Conservation (phyloP, 2,113 vertebrate species). For the Eupsittula cactorum region DNA sequence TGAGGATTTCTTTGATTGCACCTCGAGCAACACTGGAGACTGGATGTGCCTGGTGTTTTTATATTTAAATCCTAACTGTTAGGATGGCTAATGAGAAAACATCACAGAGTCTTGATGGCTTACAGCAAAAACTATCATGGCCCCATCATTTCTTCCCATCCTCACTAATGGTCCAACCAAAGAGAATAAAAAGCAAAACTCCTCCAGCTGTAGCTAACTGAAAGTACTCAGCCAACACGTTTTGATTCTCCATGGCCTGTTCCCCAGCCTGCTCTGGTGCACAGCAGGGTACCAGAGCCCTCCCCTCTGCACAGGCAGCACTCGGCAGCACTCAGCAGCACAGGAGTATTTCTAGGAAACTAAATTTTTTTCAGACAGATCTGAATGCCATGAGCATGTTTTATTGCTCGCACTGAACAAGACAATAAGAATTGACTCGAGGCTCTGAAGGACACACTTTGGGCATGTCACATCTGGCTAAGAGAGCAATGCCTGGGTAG, state of each 20-base stretch:
- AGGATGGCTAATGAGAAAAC: neutral
- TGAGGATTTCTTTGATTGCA: neutral
- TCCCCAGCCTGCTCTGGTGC: neutral
- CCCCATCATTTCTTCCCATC: neutral
- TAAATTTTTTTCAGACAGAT: neutral
- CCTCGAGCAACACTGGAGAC: neutral
- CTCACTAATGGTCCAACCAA: neutral
- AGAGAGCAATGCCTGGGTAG: no score
- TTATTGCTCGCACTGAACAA: neutral
- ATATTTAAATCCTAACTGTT: neutral
- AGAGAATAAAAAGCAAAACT: neutral
- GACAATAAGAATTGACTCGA: neutral
- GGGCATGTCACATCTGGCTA: neutral
- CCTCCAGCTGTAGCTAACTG: neutral
- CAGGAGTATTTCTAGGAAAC: neutral
- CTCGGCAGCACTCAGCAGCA: accelerated
- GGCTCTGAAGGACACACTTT: neutral
- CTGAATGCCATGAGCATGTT: neutral
- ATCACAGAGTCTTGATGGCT: neutral
- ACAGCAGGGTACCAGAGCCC: accelerated
- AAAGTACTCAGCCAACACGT: accelerated
- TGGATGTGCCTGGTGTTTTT: neutral
- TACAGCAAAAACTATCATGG: neutral
- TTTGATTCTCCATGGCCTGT: neutral
- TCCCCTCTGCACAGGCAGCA: neutral